These are phyloP conservation scores for Crotalus helleri DNA, from an alignment of 2,113 vertebrate genomes.

Conservation along the genomic window DNA sequence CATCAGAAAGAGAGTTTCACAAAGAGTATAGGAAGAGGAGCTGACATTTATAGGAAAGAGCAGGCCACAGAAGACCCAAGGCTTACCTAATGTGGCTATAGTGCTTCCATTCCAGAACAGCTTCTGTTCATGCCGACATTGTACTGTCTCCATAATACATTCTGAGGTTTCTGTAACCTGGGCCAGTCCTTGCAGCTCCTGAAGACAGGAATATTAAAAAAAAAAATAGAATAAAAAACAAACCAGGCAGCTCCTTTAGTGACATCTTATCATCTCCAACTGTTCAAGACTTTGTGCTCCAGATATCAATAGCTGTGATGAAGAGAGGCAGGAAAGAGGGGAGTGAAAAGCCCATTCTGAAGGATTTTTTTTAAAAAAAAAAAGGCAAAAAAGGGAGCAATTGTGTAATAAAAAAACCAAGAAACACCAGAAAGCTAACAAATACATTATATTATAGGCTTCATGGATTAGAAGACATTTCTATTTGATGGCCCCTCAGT, in stretches of 20 bases:
- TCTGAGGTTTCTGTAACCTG: slow-evolving; percentile 68
- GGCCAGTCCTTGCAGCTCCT: slow-evolving; percentile 73
- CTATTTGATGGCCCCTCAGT: background rate
- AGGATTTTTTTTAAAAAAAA: background rate
- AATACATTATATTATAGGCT: background rate
- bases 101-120: slow-evolving; percentile 57
- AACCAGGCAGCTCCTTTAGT: background rate
- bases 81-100: slow-evolving; percentile 58
- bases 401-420: background rate
- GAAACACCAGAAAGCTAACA: background rate
- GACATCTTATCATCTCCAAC: background rate
- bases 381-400: background rate
- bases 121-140: slow-evolving; percentile 53
- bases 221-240: background rate
- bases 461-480: background rate
- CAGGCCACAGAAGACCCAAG: background rate
- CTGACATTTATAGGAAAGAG: background rate
- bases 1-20: background rate
- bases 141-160: slow-evolving; percentile 47
- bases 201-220: background rate
- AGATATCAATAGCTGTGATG: background rate
- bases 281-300: background rate
- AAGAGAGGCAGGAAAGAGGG: background rate
- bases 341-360: background rate
- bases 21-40: background rate